A percentile compares a stretch with the other conserved stretches of the same genome.
Conservation (phyloP, 1,140 invertebrate species). For the Papilio xuthus region DNA sequence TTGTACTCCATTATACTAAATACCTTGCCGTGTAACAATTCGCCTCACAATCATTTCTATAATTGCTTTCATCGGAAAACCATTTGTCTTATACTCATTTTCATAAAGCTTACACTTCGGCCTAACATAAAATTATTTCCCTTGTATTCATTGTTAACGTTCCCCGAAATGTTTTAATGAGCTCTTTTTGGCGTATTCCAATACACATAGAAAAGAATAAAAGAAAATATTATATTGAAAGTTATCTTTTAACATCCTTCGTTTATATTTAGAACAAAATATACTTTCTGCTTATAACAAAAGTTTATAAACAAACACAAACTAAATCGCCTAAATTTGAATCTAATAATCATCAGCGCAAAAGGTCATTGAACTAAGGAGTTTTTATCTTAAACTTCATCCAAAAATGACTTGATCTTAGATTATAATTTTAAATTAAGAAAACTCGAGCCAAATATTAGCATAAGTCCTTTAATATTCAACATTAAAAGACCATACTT, state of each 20-base stretch:
- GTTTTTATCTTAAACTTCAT: not conserved
- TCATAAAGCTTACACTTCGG: conserved; percentile 41
- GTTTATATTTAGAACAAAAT: not conserved
- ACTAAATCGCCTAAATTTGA: not conserved
- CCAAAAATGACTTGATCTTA: not conserved
- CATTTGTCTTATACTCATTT: conserved; percentile 51
- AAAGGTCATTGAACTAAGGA: not conserved
- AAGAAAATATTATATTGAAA: not conserved
- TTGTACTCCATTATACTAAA: conserved; percentile 37
- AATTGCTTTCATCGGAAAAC: conserved; percentile 53
- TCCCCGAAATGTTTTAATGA: conserved; percentile 7
- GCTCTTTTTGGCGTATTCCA: not conserved
- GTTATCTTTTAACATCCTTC: not conserved
- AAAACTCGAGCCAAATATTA: conserved; percentile 23
- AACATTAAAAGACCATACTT: conserved; percentile 31
- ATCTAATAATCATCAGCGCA: not conserved
- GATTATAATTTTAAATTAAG: conserved; percentile 5
- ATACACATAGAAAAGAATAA: not conserved
- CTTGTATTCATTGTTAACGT: conserved; percentile 33
- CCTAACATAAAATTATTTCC: conserved; percentile 21
- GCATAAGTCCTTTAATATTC: conserved; percentile 20
- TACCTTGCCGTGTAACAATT: conserved; percentile 42
- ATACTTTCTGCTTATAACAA: not conserved
- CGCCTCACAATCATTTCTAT: conserved; percentile 47
- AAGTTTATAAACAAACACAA: not conserved